phyloP scores from a whole-genome alignment of 2,888 invertebrate genomes.

The Hydrotaea cyrtoneurina region DNA sequence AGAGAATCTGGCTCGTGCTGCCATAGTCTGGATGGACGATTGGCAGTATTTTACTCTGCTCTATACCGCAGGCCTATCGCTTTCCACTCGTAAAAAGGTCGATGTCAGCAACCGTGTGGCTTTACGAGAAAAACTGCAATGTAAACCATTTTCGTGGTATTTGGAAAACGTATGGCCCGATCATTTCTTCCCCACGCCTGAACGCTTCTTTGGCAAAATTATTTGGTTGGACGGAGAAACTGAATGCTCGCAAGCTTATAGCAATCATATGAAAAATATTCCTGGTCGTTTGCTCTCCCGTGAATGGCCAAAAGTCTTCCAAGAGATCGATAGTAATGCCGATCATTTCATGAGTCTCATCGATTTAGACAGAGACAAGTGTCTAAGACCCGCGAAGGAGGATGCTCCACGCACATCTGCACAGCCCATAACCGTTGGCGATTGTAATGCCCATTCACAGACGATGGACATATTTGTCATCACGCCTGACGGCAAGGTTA shows the following conservation, averaged over 20 bases:
- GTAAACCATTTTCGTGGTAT: slow-evolving; percentile 96
- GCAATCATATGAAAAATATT: slow-evolving; percentile 74
- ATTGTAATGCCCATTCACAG: slow-evolving; percentile 76
- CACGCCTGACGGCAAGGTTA: slow-evolving; percentile 85
- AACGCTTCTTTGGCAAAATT: slow-evolving; percentile 94
- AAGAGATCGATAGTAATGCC: slow-evolving; percentile 73
- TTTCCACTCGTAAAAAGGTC: slow-evolving; percentile 71
- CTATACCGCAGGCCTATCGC: slow-evolving; percentile 86
- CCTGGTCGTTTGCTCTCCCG: slow-evolving; percentile 74
- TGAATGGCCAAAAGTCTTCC: slow-evolving; percentile 75
- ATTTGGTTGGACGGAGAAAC: slow-evolving; percentile 78
- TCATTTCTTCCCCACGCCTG: slow-evolving; percentile 94
- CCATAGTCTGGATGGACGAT: slow-evolving; percentile 98
- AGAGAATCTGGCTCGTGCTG: slow-evolving; percentile 94
- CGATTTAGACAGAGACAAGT: slow-evolving; percentile 76
- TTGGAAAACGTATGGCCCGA: slow-evolving; percentile 97
- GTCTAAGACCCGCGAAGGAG: slow-evolving; percentile 74
- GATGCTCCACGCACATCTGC: slow-evolving; percentile 72
- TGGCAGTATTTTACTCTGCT: slow-evolving; percentile 96
- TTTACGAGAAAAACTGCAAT: slow-evolving; percentile 87
- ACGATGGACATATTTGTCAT: slow-evolving; percentile 86
- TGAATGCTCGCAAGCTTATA: slow-evolving; percentile 74
- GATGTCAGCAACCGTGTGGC: slow-evolving; percentile 85
- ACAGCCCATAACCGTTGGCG: slow-evolving; percentile 75
- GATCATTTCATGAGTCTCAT: slow-evolving; percentile 73